Conservation (phyloP, 1,140 invertebrate genomes). For the Drosophila miranda region DNA sequence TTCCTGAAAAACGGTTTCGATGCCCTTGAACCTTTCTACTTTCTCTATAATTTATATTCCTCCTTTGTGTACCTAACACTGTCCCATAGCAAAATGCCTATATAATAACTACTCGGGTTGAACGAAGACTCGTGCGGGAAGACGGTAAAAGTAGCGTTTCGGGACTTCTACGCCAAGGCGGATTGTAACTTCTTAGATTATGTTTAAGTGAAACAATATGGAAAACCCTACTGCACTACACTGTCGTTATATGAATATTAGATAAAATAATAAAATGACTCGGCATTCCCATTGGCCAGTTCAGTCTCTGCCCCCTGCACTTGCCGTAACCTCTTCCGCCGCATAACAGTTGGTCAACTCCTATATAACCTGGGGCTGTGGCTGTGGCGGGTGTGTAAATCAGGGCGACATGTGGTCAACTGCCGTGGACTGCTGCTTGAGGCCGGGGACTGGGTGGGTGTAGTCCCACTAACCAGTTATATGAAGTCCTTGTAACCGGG, state of each 20-base stretch:
- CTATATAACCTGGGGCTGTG: conserved; percentile 22
- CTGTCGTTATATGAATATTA: neutral
- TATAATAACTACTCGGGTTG: no score
- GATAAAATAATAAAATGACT: conserved; percentile 37
- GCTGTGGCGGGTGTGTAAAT: conserved; percentile 19
- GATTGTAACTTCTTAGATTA: neutral
- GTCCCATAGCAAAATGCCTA: no score
- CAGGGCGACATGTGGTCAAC: conserved; percentile 4
- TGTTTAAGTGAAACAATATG: neutral
- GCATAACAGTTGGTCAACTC: conserved; percentile 74
- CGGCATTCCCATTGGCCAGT: conserved; percentile 58
- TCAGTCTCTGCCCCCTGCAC: neutral
- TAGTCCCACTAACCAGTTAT: conserved; percentile 80
- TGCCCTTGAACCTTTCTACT: no score
- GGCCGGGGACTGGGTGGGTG: conserved; percentile 23
- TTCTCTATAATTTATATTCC: no score
- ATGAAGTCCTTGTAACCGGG: conserved; percentile 81
- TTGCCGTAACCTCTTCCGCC: conserved; percentile 29
- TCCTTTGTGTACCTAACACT: no score
- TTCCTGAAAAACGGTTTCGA: no score
- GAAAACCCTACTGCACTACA: no score
- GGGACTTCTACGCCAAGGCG: conserved; percentile 2
- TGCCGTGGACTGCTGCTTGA: no score
- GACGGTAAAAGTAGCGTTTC: conserved; percentile 13
- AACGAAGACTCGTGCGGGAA: conserved; percentile 30